Conservation (phyloP, 2,113 vertebrate genomes). For the Mobula hypostoma region DNA sequence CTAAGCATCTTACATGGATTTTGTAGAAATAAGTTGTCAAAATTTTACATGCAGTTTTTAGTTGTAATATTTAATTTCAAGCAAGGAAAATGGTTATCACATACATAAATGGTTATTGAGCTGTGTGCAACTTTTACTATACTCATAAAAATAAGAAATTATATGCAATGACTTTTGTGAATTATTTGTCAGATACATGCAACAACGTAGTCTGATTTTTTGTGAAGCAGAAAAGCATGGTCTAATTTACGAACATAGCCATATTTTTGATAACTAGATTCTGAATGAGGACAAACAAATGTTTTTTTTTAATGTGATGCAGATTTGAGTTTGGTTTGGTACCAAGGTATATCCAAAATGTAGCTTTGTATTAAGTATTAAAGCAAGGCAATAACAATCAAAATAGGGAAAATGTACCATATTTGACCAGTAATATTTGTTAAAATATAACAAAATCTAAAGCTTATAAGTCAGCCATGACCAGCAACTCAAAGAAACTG, state of each 20-base stretch:
- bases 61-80: background rate
- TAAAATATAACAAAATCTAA: constrained; percentile 23
- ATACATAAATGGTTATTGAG: background rate
- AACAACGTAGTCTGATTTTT: constrained; percentile 9
- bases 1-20: constrained; percentile 13
- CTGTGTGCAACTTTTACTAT: background rate
- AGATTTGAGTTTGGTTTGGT: constrained; percentile 33
- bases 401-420: background rate
- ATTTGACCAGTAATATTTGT: constrained; percentile 34
- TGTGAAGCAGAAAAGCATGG: background rate
- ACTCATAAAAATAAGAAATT: constrained; percentile 34
- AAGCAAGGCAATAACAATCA: constrained; percentile 7
- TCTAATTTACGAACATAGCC: constrained; percentile 19
- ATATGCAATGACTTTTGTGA: constrained; percentile 22
- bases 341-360: background rate
- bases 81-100: constrained; percentile 7
- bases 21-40: constrained; percentile 15
- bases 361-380: constrained; percentile 23
- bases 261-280: constrained; percentile 35
- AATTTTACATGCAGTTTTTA: background rate
- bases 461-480: background rate
- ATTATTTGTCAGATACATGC: background rate
- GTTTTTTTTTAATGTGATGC: constrained; percentile 33
- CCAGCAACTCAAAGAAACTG: constrained; percentile 22
- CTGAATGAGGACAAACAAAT: constrained; percentile 6